A percentile compares a stretch with the other conserved stretches of the same genome.
Evolutionary conservation across 2,113 vertebrate genomes (phyloP).

Genomic region (Otolemur garnettii): DNA sequence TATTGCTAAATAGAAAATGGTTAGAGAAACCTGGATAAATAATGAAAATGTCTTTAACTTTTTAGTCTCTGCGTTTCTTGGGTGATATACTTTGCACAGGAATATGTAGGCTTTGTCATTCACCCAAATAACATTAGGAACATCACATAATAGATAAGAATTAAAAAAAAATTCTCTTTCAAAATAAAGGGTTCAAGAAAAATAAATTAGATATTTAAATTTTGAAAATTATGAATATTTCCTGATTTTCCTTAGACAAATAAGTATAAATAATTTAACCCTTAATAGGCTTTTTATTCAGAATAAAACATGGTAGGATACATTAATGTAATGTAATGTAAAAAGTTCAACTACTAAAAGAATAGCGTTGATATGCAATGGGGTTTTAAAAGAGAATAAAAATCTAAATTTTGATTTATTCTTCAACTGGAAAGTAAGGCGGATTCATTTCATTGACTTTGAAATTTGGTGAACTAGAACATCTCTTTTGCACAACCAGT

Average conservation of each 20-base stretch:
- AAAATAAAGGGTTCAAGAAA: not conserved
- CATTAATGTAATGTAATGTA: not conserved
- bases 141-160: not conserved
- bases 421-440: constrained; percentile 49
- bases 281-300: not conserved
- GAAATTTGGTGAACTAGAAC: constrained; percentile 52
- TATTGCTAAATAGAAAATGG: not conserved
- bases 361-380: constrained; percentile 17
- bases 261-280: not conserved
- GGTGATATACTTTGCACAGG: not conserved
- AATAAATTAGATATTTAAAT: not conserved
- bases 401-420: constrained; percentile 63
- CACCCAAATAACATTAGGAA: not conserved
- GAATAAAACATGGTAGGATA: constrained; percentile 11
- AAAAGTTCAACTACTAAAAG: not conserved
- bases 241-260: constrained; percentile 6
- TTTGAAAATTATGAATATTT: constrained; percentile 16
- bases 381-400: constrained; percentile 31
- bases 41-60: not conserved
- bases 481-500: constrained; percentile 52
- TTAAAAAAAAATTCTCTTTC: not conserved
- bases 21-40: constrained; percentile 25
- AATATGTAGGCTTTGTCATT: not conserved
- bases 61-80: not conserved
- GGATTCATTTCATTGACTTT: constrained; percentile 53